These are phyloP conservation scores for Loxodonta africana DNA, from an alignment of 2,113 vertebrate genomes.

Conservation along the genomic window DNA sequence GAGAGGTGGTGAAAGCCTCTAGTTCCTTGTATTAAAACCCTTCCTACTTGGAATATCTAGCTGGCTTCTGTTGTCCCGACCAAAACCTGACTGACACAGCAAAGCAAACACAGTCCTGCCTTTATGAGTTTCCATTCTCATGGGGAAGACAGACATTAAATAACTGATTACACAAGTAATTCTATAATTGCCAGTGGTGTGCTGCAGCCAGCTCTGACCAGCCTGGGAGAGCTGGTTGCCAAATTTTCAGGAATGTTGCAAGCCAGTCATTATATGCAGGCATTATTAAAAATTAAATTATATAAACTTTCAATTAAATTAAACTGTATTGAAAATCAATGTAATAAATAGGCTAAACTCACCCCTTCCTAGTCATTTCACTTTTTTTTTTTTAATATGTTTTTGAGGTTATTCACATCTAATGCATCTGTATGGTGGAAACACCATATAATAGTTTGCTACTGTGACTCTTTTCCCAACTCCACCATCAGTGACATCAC, in stretches of 20 bases:
- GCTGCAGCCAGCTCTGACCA: not conserved
- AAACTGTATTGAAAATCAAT: not conserved
- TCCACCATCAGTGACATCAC: not conserved
- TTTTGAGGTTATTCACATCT: not conserved
- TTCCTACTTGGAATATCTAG: not conserved
- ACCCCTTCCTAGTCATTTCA: not conserved
- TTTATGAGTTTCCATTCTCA: not conserved
- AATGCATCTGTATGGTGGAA: not conserved
- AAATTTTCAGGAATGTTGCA: slow-evolving; percentile 24
- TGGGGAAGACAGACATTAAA: not conserved
- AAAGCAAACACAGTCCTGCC: not conserved
- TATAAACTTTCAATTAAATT: not conserved
- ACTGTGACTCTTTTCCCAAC: not conserved
- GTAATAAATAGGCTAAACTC: not conserved
- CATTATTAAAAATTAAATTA: slow-evolving; percentile 45
- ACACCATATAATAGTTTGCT: not conserved
- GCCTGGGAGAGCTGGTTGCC: not conserved
- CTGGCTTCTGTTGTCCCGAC: not conserved
- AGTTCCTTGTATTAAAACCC: not conserved
- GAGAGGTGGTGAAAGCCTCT: not conserved
- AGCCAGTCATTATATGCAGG: not conserved
- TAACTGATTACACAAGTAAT: not conserved
- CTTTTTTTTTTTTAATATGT: not conserved
- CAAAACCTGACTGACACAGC: not conserved
- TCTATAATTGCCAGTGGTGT: not conserved